These are phyloP conservation scores for Ailurus styani DNA, from an alignment of 2,113 vertebrate species.

Conservation along the genomic window DNA sequence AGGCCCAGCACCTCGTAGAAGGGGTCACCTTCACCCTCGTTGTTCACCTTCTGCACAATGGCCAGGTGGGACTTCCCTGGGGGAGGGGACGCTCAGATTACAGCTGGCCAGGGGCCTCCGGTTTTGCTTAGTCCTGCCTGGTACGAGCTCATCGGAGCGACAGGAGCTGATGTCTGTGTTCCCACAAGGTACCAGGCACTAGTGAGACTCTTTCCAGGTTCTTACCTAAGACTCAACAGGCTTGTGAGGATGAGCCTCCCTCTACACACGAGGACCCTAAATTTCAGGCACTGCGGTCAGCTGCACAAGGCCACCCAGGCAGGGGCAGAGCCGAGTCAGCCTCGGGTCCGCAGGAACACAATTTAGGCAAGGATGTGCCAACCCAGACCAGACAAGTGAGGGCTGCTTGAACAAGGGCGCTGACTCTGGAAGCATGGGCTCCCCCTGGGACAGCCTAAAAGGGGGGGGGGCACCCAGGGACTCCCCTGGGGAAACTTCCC, in stretches of 20 bases:
- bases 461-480: not conserved
- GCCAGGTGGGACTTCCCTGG: conserved; percentile 96
- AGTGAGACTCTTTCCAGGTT: not conserved
- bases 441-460: fast-evolving
- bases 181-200: fast-evolving
- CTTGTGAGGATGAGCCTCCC: not conserved
- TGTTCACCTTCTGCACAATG: conserved; percentile 99
- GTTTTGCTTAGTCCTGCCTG: not conserved
- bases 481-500: not conserved
- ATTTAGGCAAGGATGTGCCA: not conserved
- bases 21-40: conserved; percentile 94
- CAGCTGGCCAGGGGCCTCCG: not conserved
- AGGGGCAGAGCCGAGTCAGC: fast-evolving
- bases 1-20: conserved; percentile 97
- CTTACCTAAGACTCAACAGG: not conserved
- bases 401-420: not conserved
- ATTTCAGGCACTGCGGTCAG: not conserved
- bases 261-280: not conserved
- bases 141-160: not conserved
- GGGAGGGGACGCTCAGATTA: not conserved
- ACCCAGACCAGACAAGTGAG: too few species aligned
- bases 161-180: not conserved
- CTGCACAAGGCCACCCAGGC: not conserved
- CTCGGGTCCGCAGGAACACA: not conserved
- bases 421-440: not conserved